phyloP scores from a whole-genome alignment of 2,113 vertebrate genomes.

The Channa maculata region DNA sequence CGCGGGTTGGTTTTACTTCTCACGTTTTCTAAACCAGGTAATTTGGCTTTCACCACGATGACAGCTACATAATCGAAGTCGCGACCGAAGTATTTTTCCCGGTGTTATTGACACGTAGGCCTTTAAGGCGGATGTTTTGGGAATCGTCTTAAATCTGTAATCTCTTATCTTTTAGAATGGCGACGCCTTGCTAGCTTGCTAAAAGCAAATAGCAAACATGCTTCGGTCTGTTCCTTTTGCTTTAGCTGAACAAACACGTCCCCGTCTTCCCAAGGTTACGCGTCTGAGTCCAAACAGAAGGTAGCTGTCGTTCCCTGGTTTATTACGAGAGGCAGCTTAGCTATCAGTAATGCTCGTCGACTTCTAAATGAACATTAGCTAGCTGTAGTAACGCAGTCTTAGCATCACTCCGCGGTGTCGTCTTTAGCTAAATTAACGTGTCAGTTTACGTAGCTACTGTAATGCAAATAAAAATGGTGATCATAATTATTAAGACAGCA shows the following conservation, averaged over 20 bases:
- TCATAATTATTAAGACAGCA: neutral
- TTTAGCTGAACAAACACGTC: constrained; percentile 7
- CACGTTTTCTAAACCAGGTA: constrained; percentile 52
- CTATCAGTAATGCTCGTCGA: too few species aligned
- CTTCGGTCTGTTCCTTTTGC: neutral
- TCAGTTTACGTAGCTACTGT: too few species aligned
- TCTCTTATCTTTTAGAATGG: constrained; percentile 44
- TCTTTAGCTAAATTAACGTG: neutral
- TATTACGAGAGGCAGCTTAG: too few species aligned
- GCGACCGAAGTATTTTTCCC: accelerated
- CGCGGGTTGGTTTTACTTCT: neutral
- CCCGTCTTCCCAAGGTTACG: neutral
- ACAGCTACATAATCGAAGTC: neutral
- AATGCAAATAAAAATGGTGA: too few species aligned
- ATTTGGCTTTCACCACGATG: neutral
- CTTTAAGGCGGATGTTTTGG: accelerated
- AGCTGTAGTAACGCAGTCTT: too few species aligned
- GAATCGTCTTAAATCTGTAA: neutral
- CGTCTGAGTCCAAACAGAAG: neutral
- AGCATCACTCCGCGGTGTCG: neutral
- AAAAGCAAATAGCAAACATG: constrained; percentile 35
- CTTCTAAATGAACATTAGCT: too few species aligned
- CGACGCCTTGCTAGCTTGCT: constrained; percentile 46
- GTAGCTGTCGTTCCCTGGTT: neutral
- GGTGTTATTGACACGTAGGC: accelerated